phyloP scores from a whole-genome alignment of 2,113 vertebrate species.

The Promerops cafer region DNA sequence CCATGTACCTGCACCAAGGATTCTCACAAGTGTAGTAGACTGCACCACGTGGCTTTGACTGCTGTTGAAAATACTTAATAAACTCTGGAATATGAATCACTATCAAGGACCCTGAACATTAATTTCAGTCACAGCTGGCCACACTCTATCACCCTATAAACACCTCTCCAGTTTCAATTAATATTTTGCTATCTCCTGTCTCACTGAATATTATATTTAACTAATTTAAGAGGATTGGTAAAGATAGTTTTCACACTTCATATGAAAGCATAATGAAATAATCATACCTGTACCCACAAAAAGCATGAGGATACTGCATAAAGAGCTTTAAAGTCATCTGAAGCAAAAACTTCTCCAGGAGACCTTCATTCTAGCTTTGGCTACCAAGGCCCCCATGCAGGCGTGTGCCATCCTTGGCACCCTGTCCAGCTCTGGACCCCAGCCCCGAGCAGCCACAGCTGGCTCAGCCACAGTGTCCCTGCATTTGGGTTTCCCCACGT shows the following conservation, averaged over 20 bases:
- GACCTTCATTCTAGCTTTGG: not conserved
- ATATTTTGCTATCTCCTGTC: conserved; percentile 76
- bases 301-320: conserved; percentile 75
- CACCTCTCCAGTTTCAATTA: conserved; percentile 81
- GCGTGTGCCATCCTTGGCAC: not conserved
- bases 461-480: not conserved
- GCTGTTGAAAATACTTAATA: conserved; percentile 54
- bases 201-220: conserved; percentile 78
- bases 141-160: conserved; percentile 74
- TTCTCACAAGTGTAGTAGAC: not conserved
- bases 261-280: conserved; percentile 83
- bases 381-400: not conserved
- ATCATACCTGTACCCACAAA: conserved; percentile 76
- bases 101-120: conserved; percentile 68
- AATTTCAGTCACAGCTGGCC: conserved; percentile 77
- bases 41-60: not conserved
- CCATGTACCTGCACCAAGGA: not conserved
- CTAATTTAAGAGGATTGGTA: conserved; percentile 79
- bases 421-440: not conserved
- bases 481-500: no score
- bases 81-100: conserved; percentile 54
- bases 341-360: conserved; percentile 35
- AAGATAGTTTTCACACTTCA: conserved; percentile 85
- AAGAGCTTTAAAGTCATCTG: conserved; percentile 61
- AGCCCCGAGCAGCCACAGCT: not conserved